Evolutionary conservation across 2,113 vertebrate genomes (phyloP).

Genomic region (Psilopogon haemacephalus): DNA sequence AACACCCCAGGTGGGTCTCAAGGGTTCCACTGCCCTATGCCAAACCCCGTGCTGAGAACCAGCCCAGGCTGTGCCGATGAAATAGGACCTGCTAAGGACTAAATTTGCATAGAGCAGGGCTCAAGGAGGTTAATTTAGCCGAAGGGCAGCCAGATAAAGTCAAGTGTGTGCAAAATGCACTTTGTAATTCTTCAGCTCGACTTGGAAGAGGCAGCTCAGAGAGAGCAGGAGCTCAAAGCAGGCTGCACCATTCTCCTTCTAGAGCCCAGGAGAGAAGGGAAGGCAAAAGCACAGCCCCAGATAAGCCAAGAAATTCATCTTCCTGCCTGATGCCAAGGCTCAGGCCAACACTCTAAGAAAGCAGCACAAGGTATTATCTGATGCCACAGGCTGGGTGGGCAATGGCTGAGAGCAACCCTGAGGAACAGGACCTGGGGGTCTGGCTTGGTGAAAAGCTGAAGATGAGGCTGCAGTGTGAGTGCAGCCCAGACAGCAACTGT

Average conservation of each 20-base stretch:
- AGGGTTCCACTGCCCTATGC: not conserved
- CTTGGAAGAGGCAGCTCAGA: not conserved
- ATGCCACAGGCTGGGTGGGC: no score
- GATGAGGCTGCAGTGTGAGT: no score
- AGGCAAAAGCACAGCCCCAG: not conserved
- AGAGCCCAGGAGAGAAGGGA: not conserved
- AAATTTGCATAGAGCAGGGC: not conserved
- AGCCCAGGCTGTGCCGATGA: not conserved
- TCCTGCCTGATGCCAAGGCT: not conserved
- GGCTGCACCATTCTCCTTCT: fast-evolving
- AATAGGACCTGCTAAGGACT: not conserved
- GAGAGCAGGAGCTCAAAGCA: not conserved
- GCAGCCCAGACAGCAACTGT: no score
- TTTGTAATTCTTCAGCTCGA: not conserved
- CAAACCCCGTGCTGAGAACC: not conserved
- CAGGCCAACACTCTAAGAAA: not conserved
- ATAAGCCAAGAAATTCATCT: not conserved
- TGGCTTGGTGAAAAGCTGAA: no score
- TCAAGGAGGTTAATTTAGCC: not conserved
- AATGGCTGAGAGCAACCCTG: no score
- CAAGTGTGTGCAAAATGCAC: not conserved
- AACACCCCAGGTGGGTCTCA: not conserved
- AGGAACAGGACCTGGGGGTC: no score
- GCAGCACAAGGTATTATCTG: not conserved
- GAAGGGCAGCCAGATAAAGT: not conserved